Base-by-base conservation (phyloP, 2,888 invertebrate genomes). In the Trachelus tabidus region DNA sequence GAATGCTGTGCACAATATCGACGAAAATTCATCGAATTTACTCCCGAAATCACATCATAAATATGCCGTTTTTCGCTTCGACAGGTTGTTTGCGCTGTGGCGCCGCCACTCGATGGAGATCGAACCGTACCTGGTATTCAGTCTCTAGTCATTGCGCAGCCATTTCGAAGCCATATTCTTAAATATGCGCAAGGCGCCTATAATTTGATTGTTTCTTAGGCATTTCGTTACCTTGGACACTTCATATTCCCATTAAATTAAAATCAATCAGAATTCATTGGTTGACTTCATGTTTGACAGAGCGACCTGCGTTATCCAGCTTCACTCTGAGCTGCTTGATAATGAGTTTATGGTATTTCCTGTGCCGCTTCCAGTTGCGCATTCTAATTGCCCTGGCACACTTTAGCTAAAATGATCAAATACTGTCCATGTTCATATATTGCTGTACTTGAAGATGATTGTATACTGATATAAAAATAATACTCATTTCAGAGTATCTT, bases 1-100 rank as follows among this genome's bases (percentile, higher is more conserved):
- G 23, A 15, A 56, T 56, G 56, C 23, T 56, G 9, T 56, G 56
- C 56, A 56, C 68, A 30, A 73, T 71, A 75, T 68, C 75, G 69
- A 12, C 76, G 76, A 80, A 80, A 82, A 80, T 83, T 84, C 79
- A 79, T 77, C 76, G 71, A 79, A 78, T 81, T 79, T 69, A 68
- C 73, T 74, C 56, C 78, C 79, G 80, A 81, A 84, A 82, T 79
- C 79, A 82, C 79, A 81, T 83, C 78, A 81, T 83, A 83, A 85
- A 86, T 85, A 83, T 82, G 79, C 80, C 84, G 86, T 85, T 86
- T 81, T 79, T 82, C 76, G 77, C 78, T 80, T 74, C 79, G 82
- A 83, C 83, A 82, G 83, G 79, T 83, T 77, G 82, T 76, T 80
- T 77, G 76, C 75, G 79, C 80, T 75, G 79, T 77, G 79, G 79